Evolutionary conservation across 2,113 vertebrate genomes (phyloP).

Genomic region (Cynopterus brachyotis): DNA sequence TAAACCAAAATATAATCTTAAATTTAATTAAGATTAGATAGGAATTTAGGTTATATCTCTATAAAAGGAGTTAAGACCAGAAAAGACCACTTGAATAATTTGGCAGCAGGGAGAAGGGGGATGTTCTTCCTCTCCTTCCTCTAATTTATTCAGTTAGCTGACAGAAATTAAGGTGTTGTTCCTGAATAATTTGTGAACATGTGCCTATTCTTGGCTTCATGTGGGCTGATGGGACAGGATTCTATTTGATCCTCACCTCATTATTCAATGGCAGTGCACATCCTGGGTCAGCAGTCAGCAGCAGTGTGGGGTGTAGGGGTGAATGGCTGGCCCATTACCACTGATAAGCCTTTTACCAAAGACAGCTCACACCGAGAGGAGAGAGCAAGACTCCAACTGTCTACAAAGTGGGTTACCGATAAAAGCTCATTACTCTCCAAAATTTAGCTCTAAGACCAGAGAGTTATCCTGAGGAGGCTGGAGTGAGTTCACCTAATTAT

Average conservation of each 20-base stretch:
- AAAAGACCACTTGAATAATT: neutral
- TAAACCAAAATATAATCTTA: slow-evolving; percentile 16
- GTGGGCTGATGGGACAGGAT: neutral
- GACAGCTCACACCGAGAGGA: slow-evolving; percentile 20
- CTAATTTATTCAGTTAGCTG: slow-evolving; percentile 5
- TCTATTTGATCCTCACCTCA: slow-evolving; percentile 45
- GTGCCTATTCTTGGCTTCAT: slow-evolving; percentile 4
- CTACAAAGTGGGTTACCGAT: slow-evolving; percentile 38
- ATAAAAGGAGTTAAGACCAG: neutral
- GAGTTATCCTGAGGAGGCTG: slow-evolving; percentile 41
- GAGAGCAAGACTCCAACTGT: slow-evolving; percentile 38
- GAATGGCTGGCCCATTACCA: slow-evolving; percentile 13
- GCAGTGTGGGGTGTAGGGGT: neutral
- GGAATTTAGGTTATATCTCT: neutral
- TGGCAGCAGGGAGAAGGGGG: neutral
- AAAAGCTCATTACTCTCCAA: slow-evolving; percentile 66
- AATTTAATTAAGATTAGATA: neutral
- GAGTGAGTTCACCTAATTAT: slow-evolving; percentile 67
- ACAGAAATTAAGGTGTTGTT: neutral
- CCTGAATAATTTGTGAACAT: slow-evolving; percentile 18
- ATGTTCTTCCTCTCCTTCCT: neutral
- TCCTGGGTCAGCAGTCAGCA: neutral
- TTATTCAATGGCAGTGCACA: slow-evolving; percentile 23
- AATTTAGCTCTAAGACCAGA: slow-evolving; percentile 60
- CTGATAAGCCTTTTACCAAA: slow-evolving; percentile 49